Base-by-base conservation (phyloP, 2,113 vertebrate genomes). In the Mirza zaza region DNA sequence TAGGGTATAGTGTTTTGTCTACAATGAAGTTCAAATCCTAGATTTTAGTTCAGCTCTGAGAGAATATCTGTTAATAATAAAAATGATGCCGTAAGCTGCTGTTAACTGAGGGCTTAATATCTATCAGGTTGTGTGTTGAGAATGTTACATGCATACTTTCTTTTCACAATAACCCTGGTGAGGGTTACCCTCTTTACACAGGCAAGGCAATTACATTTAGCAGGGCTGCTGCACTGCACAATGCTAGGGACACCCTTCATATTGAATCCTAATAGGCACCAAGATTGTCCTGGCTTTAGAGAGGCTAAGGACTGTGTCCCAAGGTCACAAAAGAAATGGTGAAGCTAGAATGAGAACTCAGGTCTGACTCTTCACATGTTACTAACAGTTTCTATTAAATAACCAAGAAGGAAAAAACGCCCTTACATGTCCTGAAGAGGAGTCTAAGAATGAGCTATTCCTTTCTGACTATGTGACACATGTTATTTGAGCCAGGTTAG, bases 401-500 rank as follows among this genome's bases (percentile, higher is more conserved):
- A 75, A 71, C 18, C 52, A 73, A 75, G 88, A 87, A 80, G 32
- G 23, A 57, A 84, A 91, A 95, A 68, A 94, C 76, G 73, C 48
- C 67, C 83, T 86, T 89, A 63, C 73, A 50, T 32, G 29, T 68
- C 95, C 42, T 45, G 34, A 68, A 82, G 55, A 82, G 76, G 67
- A 80, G 52, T 77, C 77, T 94, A 80, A 90, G 91, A 81, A 94
- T 67, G 55, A 92, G 73, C 45, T 91, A 39, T 63, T 65, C 73
- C 77, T 95, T 83, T 77, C 42, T 82, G 42, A 94, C 50, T 57
- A 71, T 25, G 67, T 82, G 79, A 87, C 59, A 80, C 84, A 32
- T 95, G 93, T 88, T 93, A 45, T 95, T 95, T 84, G 83, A 90
- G 80, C 79, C 63, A 97, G 91, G 86, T 86, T 70, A 91, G 80